Percentiles rank a stretch among this genome's conserved stretches.
These are phyloP conservation scores for Peromyscus polionotus DNA, from an alignment of 2,113 vertebrate species.

Conservation along the genomic window DNA sequence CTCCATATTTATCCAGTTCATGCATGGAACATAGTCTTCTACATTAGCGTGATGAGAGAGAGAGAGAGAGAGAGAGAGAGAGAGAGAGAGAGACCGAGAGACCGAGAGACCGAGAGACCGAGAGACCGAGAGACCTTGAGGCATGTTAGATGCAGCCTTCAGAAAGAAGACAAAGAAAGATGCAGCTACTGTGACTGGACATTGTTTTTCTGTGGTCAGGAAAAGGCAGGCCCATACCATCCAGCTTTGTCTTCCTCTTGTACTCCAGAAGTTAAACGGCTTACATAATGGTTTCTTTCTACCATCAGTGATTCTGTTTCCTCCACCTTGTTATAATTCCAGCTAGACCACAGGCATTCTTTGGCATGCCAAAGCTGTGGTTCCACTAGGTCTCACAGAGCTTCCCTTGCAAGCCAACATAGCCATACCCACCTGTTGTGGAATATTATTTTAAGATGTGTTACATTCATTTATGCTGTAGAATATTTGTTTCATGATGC, in stretches of 20 bases:
- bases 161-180: neutral
- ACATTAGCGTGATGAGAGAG: neutral
- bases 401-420: neutral
- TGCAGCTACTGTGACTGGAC: neutral
- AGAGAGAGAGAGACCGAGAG: rapidly evolving
- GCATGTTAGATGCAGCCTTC: neutral
- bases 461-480: no score
- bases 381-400: neutral
- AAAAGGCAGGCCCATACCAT: neutral
- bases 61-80: rapidly evolving
- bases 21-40: neutral
- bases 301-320: neutral
- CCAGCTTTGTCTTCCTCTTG: neutral
- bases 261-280: neutral
- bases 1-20: neutral
- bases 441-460: no score
- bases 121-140: neutral
- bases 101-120: no score
- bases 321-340: neutral
- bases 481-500: no score
- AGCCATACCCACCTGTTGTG: neutral
- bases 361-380: neutral
- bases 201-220: neutral
- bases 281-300: neutral
- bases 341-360: neutral